Evolutionary conservation across 2,888 invertebrate genomes (phyloP), one percentile per base, ranked within the genome.

Genomic region (Myopa tessellatipennis): DNA sequence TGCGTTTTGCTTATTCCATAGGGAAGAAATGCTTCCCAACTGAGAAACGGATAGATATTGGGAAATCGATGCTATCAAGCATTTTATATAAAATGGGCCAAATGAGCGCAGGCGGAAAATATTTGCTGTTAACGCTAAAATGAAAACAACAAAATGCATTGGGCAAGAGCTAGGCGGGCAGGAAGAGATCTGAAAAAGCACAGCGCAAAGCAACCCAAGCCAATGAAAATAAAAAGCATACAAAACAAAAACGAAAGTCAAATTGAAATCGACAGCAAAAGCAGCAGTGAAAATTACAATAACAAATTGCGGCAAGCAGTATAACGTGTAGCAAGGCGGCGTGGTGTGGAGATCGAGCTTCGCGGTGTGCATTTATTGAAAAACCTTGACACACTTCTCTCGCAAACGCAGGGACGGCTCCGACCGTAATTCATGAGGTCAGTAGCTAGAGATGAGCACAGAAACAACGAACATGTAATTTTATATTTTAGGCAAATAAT

Each of bases 331-430:
- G 12, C 45, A 26, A 18, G 18, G 58, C 34, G 26, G 69, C 45
- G 60, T 34, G 75, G 45, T 18, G 60, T 4, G 45, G 68, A 38
- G 69, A 38, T 40, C 60, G 60, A 38, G 38, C 36, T 60, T 26
- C 58, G 74, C 60, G 40, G 40, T 69, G 68, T 60, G 60, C 68
- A 75, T 75, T 75, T 75, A 68, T 75, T 75, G 5, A 85, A 87
- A 87, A 87, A 87, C 87, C 87, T 87, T 87, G 87, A 87, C 87
- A 87, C 84, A 87, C 87, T 87, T 87, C 85, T 84, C 83, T 84
- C 82, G 83, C 81, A 82, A 85, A 82, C 84, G 84, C 85, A 85
- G 86, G 85, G 85, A 86, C 85, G 86, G 86, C 82, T 85, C 84
- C 86, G 85, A 86, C 85, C 85, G 86, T 86, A 86, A 85, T 85